Evolutionary conservation across 2,797 vertebrate species (phyloP).

Genomic region (Microtus californicus): DNA sequence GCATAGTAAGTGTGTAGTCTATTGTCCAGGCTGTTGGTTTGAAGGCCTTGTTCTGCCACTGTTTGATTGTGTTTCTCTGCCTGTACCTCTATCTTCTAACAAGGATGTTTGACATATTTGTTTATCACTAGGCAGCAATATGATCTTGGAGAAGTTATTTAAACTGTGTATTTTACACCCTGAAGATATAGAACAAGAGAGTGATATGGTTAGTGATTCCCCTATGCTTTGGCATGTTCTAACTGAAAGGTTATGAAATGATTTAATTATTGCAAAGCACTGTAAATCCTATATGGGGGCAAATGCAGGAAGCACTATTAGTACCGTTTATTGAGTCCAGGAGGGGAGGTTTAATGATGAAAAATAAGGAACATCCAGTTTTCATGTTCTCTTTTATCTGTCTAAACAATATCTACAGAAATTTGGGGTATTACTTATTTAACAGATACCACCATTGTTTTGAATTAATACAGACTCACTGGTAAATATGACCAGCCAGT

Average conservation of each 20-base stretch:
- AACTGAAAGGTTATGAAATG: neutral
- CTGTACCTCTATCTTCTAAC: neutral
- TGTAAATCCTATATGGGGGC: neutral
- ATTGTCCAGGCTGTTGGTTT: neutral
- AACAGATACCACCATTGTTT: neutral
- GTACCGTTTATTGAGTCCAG: neutral
- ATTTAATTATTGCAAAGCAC: neutral
- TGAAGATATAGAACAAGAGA: neutral
- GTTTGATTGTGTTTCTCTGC: slow-evolving; percentile 9
- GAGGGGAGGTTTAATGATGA: neutral
- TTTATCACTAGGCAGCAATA: neutral
- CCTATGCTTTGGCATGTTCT: neutral
- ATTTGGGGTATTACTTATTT: neutral
- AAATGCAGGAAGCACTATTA: neutral
- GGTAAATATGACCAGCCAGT: neutral
- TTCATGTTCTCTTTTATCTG: neutral
- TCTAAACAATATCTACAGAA: neutral
- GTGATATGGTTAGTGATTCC: neutral
- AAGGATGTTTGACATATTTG: slow-evolving; percentile 2
- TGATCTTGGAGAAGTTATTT: slow-evolving; percentile 47
- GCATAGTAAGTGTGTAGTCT: neutral
- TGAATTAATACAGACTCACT: neutral
- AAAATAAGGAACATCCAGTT: neutral
- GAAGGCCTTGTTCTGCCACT: neutral
- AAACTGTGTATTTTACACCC: neutral